Percentiles rank a stretch among this genome's conserved stretches.
Conservation (phyloP, 2,888 invertebrate genomes). For the Microchrysa polita region DNA sequence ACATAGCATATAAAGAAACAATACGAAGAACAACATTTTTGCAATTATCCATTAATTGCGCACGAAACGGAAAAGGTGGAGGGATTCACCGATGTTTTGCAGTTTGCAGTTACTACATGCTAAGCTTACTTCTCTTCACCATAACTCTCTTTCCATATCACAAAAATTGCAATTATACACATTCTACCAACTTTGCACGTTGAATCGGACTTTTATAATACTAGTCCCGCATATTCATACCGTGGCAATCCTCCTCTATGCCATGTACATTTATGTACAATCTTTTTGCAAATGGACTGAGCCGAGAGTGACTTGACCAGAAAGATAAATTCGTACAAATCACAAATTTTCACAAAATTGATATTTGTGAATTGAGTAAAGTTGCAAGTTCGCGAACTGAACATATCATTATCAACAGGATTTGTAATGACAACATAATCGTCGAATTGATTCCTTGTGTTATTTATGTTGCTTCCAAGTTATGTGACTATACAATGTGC, state of each 20-base stretch:
- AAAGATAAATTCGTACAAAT: conserved; percentile 50
- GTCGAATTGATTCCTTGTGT: conserved; percentile 52
- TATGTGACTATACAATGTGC: too few species aligned
- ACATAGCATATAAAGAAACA: conserved; percentile 19
- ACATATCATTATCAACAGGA: conserved; percentile 54
- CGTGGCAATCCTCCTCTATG: not conserved
- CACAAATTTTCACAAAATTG: conserved; percentile 49
- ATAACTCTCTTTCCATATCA: too few species aligned
- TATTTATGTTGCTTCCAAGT: conserved; percentile 45
- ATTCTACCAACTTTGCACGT: not conserved
- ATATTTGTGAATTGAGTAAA: conserved; percentile 45
- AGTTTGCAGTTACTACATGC: too few species aligned
- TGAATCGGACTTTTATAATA: not conserved
- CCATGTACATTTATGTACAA: too few species aligned
- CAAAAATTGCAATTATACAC: too few species aligned
- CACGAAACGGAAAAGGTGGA: conserved; percentile 47
- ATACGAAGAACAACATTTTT: conserved; percentile 33
- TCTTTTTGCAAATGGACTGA: not conserved
- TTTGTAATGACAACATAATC: conserved; percentile 55
- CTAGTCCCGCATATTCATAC: too few species aligned
- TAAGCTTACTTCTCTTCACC: too few species aligned
- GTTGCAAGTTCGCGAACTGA: conserved; percentile 45
- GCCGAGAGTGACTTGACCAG: not conserved
- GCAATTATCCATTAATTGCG: conserved; percentile 39
- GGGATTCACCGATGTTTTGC: conserved; percentile 18